These are phyloP conservation scores for Amiota communis DNA, from an alignment of 2,888 invertebrate species.

Conservation along the genomic window DNA sequence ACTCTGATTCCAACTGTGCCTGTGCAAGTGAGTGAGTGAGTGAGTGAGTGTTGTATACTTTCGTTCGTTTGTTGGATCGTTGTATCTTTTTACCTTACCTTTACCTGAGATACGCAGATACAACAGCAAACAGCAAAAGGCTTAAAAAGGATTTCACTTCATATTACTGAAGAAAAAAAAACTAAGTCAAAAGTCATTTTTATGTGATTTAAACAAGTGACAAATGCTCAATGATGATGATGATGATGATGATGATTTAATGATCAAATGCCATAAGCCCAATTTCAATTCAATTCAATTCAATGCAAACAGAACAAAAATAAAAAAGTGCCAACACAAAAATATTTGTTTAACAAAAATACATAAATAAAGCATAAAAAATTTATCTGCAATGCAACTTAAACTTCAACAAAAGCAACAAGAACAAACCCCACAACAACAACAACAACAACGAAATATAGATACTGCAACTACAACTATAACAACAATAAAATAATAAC, in stretches of 20 bases:
- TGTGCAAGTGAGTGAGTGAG: too few species aligned
- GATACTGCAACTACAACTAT: constrained; percentile 15
- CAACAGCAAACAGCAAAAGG: constrained; percentile 16
- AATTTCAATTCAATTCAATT: not conserved
- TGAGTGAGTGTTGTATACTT: not conserved
- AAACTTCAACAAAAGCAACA: constrained; percentile 42
- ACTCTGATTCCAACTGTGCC: not conserved
- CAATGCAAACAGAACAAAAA: not conserved
- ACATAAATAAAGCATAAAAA: constrained; percentile 42
- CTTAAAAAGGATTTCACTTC: constrained; percentile 12
- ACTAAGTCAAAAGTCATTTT: constrained; percentile 13
- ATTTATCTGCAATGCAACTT: constrained; percentile 1
- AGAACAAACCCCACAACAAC: constrained; percentile 17
- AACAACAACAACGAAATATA: constrained; percentile 8
- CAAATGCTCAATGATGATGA: constrained; percentile 7
- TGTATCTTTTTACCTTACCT: not conserved
- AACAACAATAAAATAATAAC: not conserved
- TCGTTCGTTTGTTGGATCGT: not conserved
- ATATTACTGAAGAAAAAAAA: not conserved
- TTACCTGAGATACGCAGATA: not conserved
- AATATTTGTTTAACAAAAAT: not conserved
- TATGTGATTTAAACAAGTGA: not conserved
- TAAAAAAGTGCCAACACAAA: constrained; percentile 1
- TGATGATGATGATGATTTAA: not conserved
- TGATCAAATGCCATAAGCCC: constrained; percentile 19